Evolutionary conservation across 2,888 invertebrate genomes (phyloP).

Genomic region (Melanophora roralis): DNA sequence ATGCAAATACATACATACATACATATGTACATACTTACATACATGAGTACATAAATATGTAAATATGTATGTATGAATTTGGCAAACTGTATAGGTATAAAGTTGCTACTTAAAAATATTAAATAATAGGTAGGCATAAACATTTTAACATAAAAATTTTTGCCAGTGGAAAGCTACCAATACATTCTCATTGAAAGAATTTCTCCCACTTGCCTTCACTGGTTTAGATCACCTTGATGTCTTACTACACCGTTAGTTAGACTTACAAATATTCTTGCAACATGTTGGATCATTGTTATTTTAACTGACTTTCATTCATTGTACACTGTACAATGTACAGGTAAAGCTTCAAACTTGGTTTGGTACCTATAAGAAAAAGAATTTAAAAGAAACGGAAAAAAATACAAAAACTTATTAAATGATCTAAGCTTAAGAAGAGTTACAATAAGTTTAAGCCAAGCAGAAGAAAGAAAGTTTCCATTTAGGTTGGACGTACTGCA

Average conservation of each 20-base stretch:
- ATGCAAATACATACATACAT: no score
- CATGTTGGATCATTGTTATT: slow-evolving; percentile 21
- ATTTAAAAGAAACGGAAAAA: slow-evolving; percentile 31
- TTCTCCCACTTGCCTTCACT: no score
- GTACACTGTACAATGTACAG: slow-evolving; percentile 15
- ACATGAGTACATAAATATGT: no score
- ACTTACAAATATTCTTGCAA: slow-evolving; percentile 25
- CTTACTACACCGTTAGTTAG: not conserved
- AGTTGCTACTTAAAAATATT: no score
- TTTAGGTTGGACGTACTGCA: slow-evolving; percentile 70
- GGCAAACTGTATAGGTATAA: no score
- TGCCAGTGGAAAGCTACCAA: no score
- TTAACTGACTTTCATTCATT: not conserved
- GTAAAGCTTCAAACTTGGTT: slow-evolving; percentile 30
- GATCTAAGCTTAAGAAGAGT: slow-evolving; percentile 73
- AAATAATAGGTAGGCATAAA: no score
- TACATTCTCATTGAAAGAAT: no score
- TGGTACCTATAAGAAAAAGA: slow-evolving; percentile 39
- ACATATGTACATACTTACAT: no score
- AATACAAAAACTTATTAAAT: slow-evolving; percentile 17
- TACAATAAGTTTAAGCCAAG: slow-evolving; percentile 67
- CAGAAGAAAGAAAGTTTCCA: slow-evolving; percentile 77
- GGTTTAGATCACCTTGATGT: slow-evolving; percentile 15
- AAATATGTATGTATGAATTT: no score
- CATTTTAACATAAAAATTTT: no score